Conservation (phyloP, 2,888 invertebrate genomes). For the Dastarcus helophoroides region DNA sequence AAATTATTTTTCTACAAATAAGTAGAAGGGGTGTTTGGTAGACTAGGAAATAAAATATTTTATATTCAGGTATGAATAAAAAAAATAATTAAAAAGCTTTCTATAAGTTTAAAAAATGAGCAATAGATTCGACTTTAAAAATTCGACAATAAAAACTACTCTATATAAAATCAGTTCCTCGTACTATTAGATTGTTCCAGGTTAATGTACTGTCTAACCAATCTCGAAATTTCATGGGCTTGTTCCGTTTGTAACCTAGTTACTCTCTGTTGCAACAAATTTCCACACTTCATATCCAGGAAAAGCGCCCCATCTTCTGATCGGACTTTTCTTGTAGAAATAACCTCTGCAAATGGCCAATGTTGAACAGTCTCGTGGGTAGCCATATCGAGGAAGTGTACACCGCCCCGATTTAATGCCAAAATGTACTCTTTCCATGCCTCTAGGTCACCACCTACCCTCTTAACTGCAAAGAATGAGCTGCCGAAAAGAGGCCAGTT, state of each 20-base stretch:
- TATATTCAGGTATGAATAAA: too few relatives aligned
- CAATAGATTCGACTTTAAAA: too few relatives aligned
- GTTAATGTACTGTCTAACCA: constrained; percentile 94
- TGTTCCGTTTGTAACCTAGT: constrained; percentile 94
- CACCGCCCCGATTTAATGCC: constrained; percentile 86
- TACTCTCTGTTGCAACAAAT: constrained; percentile 89
- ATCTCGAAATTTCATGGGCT: constrained; percentile 91
- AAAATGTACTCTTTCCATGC: constrained; percentile 82
- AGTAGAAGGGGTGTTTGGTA: too few relatives aligned
- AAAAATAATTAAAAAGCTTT: too few relatives aligned
- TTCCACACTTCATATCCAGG: constrained; percentile 95
- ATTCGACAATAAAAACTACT: too few relatives aligned
- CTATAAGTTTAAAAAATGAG: too few relatives aligned
- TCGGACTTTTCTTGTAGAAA: constrained; percentile 85
- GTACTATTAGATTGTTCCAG: constrained; percentile 50
- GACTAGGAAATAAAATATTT: too few relatives aligned
- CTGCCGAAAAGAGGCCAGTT: constrained; percentile 96
- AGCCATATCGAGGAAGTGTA: constrained; percentile 83
- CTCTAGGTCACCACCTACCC: constrained; percentile 57
- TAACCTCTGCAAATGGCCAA: constrained; percentile 91
- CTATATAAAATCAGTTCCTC: constrained; percentile 6
- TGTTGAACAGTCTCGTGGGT: constrained; percentile 89
- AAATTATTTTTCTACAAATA: too few relatives aligned
- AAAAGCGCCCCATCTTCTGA: constrained; percentile 85
- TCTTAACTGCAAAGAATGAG: constrained; percentile 92